These are phyloP conservation scores for Falcaria lacertinaria DNA, from an alignment of 2,888 invertebrate genomes.

Conservation along the genomic window DNA sequence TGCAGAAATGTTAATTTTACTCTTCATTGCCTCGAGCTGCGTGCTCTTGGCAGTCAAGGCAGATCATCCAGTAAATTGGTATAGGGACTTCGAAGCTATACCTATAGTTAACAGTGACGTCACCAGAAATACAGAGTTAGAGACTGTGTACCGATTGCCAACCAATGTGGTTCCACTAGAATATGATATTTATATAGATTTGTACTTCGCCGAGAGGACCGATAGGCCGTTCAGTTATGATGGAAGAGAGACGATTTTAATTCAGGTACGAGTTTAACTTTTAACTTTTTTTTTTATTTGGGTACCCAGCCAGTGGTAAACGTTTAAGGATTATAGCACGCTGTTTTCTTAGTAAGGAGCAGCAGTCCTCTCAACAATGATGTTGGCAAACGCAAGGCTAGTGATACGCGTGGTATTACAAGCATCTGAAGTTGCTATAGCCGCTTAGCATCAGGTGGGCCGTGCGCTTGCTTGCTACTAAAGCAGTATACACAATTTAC, in stretches of 20 bases:
- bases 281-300: neutral
- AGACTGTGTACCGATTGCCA: slow-evolving; percentile 50
- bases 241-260: slow-evolving; percentile 48
- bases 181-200: slow-evolving; percentile 61
- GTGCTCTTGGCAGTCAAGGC: slow-evolving; percentile 34
- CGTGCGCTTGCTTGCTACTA: no score
- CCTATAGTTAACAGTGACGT: slow-evolving; percentile 11
- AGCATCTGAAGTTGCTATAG: no score
- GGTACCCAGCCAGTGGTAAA: no score
- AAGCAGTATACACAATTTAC: no score
- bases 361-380: no score
- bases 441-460: no score
- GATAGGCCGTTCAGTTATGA: slow-evolving; percentile 60
- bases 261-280: slow-evolving; percentile 48
- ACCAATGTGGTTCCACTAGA: slow-evolving; percentile 54
- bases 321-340: no score
- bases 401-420: no score
- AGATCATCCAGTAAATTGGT: slow-evolving; percentile 48
- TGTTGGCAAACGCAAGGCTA: no score
- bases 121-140: slow-evolving; percentile 31
- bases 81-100: slow-evolving; percentile 44
- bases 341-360: no score
- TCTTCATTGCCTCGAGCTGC: slow-evolving; percentile 25
- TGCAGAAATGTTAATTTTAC: slow-evolving; percentile 43
- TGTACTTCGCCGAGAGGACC: slow-evolving; percentile 54